Evolutionary conservation across 2,888 invertebrate species (phyloP), one percentile per base, ranked within the genome.

Genomic region (Drosophila multiciliata): DNA sequence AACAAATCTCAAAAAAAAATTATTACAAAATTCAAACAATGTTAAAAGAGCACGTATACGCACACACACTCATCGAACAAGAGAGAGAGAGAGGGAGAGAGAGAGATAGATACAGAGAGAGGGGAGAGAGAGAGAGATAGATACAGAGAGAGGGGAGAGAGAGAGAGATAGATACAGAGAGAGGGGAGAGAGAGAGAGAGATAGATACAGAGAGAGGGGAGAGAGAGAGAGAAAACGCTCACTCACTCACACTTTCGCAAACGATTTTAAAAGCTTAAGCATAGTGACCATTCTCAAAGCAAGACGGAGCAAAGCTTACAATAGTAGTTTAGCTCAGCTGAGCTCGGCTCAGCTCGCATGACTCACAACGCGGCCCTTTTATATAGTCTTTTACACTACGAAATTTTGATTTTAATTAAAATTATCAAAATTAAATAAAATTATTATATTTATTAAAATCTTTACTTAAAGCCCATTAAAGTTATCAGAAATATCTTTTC

Each of bases 1-100:
- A 61, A 66, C 48, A 38, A n/a, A 61, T 23, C 45, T 45, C 36
- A 17, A 55, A 61, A 65, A 64, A 70, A 73, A 74, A 66, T 60
- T 70, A 80, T 84, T 84, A 84, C 84, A 84, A 84, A 84, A 84
- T 85, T 78, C 75, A 82, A 85, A 80, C 73, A 79, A 75, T 82
- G 82, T 87, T 82, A 73, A 79, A 76, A 80, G 73, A 70, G 61
- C 61, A 63, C 59, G 36, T 32, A 78, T 38, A 68, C 36, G 58
- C 32, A 36, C 55, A 62, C 8, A 45, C 45, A 45, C 29, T 49
- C 3, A 15, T 20, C 8, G 20, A 20, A 15, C 20, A 35, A 20
- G 12, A 45, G 23, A 15, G 17, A 29, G 29, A 29, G 26, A 26
- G 26, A 26, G 26, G 3, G 3, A 26, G 2, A 8, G 3, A 17